Base-by-base conservation (phyloP, 2,113 vertebrate genomes). In the Odontesthes bonariensis region DNA sequence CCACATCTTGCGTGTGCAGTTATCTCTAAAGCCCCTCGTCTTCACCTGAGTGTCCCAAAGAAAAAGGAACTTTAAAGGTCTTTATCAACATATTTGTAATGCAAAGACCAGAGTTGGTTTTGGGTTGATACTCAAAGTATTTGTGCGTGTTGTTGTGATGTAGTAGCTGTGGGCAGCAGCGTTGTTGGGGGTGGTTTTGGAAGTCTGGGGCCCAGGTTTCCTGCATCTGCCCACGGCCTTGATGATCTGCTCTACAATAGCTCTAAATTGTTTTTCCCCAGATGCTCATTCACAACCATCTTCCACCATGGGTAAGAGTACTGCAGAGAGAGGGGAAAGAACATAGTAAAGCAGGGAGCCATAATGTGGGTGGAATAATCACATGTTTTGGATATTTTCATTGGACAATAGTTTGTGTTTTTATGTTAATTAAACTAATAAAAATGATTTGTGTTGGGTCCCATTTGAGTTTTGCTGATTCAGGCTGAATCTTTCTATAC, bases 171-270 rank as follows among this genome's bases (percentile, higher is more conserved):
- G 54, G 61, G 72, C 56, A 71, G 58, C 56, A 22, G 12, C 32
- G 49, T 20, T 46, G 16, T 47, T 60, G 71, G 31, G 75, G 46
- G 62, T 61, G 66, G 17, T 5, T 49, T 52, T 60, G 59, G 49
- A 44, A 53, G n/a, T 71, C 5, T 53, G 61, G 60, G 76, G 62
- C 55, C 69, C 19, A 35, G 46, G 69, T 57, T 55, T n/a, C 73
- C 49, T 69, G 46, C 64, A 80, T 52, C 77, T 73, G 68, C 83
- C 81, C 73, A 75, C 59, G 17, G 76, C 66, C 57, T 71, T 31
- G 61, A 74, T 78, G 54, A 52, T 57, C 54, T 73, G 19, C 53
- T 68, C 56, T 44, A 67, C 51, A 20, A 69, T n/a, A 54, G 27
- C 69, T 80, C 27, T 52, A 68, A 75, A 69, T 65, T 73, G 11